A percentile compares a stretch with the other conserved stretches of the same genome.
phyloP scores from a whole-genome alignment of 2,888 invertebrate genomes.

The Lumbricus terrestris region DNA sequence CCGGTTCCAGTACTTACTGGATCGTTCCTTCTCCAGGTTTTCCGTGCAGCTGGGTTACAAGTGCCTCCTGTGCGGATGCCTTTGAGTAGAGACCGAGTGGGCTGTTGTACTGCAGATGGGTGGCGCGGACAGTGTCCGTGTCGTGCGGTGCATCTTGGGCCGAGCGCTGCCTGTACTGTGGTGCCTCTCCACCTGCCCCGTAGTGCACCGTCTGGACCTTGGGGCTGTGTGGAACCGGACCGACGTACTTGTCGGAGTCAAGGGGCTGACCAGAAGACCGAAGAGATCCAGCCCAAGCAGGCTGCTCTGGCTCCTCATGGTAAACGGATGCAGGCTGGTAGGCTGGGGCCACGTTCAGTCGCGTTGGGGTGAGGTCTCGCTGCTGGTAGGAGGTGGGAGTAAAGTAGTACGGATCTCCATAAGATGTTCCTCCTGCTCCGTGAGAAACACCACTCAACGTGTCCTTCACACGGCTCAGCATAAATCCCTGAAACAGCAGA shows the following conservation, averaged over 20 bases:
- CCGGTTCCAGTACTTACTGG: constrained; percentile 31
- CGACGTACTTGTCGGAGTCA: constrained; percentile 37
- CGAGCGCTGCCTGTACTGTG: constrained; percentile 34
- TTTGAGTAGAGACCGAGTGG: constrained; percentile 56
- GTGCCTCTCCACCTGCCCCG: constrained; percentile 24
- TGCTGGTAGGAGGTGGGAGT: background rate
- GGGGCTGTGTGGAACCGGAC: constrained; percentile 35
- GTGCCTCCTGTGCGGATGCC: constrained; percentile 51
- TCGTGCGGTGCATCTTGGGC: constrained; percentile 18
- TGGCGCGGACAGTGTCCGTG: constrained; percentile 43
- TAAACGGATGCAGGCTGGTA: background rate
- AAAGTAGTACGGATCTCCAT: background rate
- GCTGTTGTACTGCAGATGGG: constrained; percentile 58
- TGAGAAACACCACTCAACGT: background rate
- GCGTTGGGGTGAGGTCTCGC: background rate
- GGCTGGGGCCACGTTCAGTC: background rate
- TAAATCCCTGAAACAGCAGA: constrained; percentile 5
- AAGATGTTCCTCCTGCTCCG: background rate
- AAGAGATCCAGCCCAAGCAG: constrained; percentile 45
- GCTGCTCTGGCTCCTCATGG: constrained; percentile 11
- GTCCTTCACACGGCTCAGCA: constrained; percentile 12
- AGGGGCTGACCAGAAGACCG: constrained; percentile 37
- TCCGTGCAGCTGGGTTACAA: constrained; percentile 48
- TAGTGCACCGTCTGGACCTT: constrained; percentile 37
- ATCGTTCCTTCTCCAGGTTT: constrained; percentile 40